These are phyloP conservation scores for Beris morrisii DNA, from an alignment of 2,888 invertebrate genomes.

Conservation along the genomic window DNA sequence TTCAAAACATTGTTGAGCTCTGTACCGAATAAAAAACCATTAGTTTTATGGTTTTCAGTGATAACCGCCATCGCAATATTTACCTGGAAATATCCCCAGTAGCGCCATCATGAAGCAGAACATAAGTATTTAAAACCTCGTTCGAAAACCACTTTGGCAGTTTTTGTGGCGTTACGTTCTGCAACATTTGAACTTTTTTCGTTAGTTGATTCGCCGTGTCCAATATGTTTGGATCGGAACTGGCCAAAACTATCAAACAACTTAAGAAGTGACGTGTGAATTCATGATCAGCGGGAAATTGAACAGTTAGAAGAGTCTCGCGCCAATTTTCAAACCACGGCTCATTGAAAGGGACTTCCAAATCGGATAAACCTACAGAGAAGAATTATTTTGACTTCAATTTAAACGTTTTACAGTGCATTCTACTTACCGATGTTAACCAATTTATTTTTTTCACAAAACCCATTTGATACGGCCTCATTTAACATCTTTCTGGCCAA, in stretches of 20 bases:
- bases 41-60: conserved; percentile 4
- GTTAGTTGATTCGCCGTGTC: conserved; percentile 80
- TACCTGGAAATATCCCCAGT: conserved; percentile 72
- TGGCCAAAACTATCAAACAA: conserved; percentile 76
- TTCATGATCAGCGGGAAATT: conserved; percentile 93
- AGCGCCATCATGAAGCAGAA: conserved; percentile 83
- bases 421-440: conserved; percentile 58
- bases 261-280: conserved; percentile 88
- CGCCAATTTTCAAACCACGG: conserved; percentile 97
- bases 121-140: conserved; percentile 83
- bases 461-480: conserved; percentile 71
- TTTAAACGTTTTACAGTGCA: not conserved
- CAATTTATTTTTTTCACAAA: conserved; percentile 61
- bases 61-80: conserved; percentile 46
- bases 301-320: conserved; percentile 84
- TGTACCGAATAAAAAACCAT: conserved; percentile 54
- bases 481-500: conserved; percentile 83
- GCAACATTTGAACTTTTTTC: conserved; percentile 78
- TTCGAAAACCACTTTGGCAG: conserved; percentile 81
- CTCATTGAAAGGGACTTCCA: conserved; percentile 75
- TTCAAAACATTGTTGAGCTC: conserved; percentile 82
- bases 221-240: conserved; percentile 74
- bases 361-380: conserved; percentile 58
- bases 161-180: conserved; percentile 73
- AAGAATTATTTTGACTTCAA: conserved; percentile 1